Base-by-base conservation (phyloP, 2,888 invertebrate genomes). In the Theretra japonica region DNA sequence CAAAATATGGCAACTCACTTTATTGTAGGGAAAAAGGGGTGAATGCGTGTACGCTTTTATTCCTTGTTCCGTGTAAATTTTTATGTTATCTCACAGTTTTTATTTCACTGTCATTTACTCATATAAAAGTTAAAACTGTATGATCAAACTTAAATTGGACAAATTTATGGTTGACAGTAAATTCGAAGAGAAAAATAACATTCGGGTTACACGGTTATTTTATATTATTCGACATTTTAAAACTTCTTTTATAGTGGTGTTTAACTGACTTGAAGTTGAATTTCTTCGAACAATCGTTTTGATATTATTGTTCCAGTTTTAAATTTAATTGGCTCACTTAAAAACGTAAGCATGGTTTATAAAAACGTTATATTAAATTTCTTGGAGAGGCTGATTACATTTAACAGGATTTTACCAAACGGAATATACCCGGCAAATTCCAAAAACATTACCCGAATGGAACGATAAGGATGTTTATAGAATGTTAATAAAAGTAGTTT, bases 1-100 rank as follows among this genome's bases (percentile, higher is more conserved):
- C 82, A 81, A 88, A 88, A 90, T 90, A 90, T 88, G 86, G 86
- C 85, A 79, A 83, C 83, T 87, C 82, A 84, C 88, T 90, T 90
- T 90, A 90, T 88, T 87, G 83, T 85, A 80, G 77, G 75, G 77
- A 78, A 73, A 76, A 72, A 72, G 74, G 77, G 79, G 15, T 41
- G 15, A 80, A 83, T 83, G 81, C 81, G 80, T 81, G 76, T 82
- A 79, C 75, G 80, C 76, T 86, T 88, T 88, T 86, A 88, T 87
- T 79, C 82, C 50, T 79, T 79, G 78, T 83, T 83, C 83, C 80
- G 86, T 88, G 88, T 84, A 86, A 84, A 87, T 88, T 89, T 88
- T 88, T 87, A 88, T 84, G 82, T 82, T 81, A 77, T 80, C 81
- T 77, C 75, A 53, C 23, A 33, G 50, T 72, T 84, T 86, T 86